phyloP scores from a whole-genome alignment of 2,888 invertebrate species.

The Tenthredo notha region DNA sequence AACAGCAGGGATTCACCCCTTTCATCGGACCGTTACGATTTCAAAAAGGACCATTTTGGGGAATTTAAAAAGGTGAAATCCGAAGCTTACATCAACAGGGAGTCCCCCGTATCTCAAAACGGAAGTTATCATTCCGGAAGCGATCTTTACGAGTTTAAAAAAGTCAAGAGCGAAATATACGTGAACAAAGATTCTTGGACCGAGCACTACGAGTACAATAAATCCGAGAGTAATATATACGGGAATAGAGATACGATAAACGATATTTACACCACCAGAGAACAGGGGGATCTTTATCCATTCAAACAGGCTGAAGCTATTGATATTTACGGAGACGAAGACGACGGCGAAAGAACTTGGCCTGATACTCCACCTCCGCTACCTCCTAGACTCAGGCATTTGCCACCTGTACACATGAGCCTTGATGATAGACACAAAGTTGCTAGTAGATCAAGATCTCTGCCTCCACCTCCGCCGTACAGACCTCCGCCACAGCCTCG shows the following conservation, averaged over 20 bases:
- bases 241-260: constrained; percentile 71
- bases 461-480: constrained; percentile 76
- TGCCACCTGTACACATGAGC: constrained; percentile 84
- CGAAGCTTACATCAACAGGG: constrained; percentile 71
- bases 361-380: constrained; percentile 82
- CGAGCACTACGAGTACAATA: constrained; percentile 67
- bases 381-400: constrained; percentile 83
- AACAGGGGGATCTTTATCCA: constrained; percentile 71
- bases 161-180: constrained; percentile 73
- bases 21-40: constrained; percentile 67
- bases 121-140: constrained; percentile 70
- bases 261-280: constrained; percentile 71
- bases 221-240: constrained; percentile 68
- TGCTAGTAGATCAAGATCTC: constrained; percentile 74
- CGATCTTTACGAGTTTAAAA: constrained; percentile 71
- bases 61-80: constrained; percentile 75
- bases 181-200: constrained; percentile 65
- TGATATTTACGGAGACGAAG: constrained; percentile 77
- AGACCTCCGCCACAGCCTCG: constrained; percentile 76
- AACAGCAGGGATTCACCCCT: constrained; percentile 66
- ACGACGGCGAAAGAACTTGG: constrained; percentile 74
- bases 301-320: constrained; percentile 74
- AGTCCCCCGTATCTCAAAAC: constrained; percentile 73
- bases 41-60: constrained; percentile 72
- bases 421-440: constrained; percentile 80